These are phyloP conservation scores for Globicephala melas DNA, from an alignment of 2,113 vertebrate genomes.

Conservation along the genomic window DNA sequence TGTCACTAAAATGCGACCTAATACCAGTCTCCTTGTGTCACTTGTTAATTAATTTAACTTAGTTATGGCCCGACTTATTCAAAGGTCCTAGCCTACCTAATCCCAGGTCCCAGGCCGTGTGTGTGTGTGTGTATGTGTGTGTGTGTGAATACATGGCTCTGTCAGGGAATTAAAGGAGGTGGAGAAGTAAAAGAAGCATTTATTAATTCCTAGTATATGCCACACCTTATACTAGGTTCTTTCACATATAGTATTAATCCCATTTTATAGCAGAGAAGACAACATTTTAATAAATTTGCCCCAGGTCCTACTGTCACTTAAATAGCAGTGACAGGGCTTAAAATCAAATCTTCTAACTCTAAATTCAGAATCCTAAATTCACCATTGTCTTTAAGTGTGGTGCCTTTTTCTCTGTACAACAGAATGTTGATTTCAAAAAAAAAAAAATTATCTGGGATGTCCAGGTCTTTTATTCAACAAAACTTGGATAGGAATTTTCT, in stretches of 20 bases:
- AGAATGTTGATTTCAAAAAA: not conserved
- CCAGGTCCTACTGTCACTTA: not conserved
- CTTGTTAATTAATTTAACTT: not conserved
- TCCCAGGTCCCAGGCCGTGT: not conserved
- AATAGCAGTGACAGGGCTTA: not conserved
- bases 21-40: not conserved
- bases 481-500: not conserved
- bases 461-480: not conserved
- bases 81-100: not conserved
- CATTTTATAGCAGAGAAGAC: not conserved
- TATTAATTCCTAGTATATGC: not conserved
- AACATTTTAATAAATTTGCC: not conserved
- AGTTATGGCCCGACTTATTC: not conserved
- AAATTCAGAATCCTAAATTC: not conserved
- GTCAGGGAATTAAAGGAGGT: not conserved
- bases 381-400: not conserved
- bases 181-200: not conserved
- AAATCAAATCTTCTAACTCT: not conserved
- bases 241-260: not conserved
- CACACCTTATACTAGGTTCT: not conserved
- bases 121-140: not conserved
- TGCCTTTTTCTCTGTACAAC: not conserved
- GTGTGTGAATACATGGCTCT: not conserved
- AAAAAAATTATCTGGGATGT: not conserved
- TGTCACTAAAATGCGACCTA: not conserved